A percentile compares a stretch with the other conserved stretches of the same genome.
phyloP scores from a whole-genome alignment of 92 coral and sea anemone species.

The Desmophyllum pertusum region DNA sequence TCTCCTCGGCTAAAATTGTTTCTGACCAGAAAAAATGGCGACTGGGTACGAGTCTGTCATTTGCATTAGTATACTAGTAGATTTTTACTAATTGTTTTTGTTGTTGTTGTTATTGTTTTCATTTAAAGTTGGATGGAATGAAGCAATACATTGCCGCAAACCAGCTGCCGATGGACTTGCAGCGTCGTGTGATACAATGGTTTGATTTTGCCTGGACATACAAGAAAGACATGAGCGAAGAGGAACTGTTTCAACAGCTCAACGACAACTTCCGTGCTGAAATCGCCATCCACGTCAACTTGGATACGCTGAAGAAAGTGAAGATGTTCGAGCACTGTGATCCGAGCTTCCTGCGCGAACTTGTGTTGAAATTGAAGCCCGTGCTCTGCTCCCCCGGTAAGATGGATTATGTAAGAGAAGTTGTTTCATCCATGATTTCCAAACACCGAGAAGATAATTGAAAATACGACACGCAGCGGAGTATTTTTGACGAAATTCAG shows the following conservation, averaged over 20 bases:
- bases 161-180: slow-evolving; percentile 84
- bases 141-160: slow-evolving; percentile 82
- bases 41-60: too few relatives aligned
- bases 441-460: too few relatives aligned
- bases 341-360: slow-evolving; percentile 90
- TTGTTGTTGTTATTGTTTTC: not conserved
- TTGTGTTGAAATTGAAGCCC: slow-evolving; percentile 78
- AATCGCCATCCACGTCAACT: slow-evolving; percentile 91
- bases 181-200: slow-evolving; percentile 90
- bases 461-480: too few relatives aligned
- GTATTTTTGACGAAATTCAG: too few relatives aligned
- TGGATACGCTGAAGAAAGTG: slow-evolving; percentile 89
- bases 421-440: too few relatives aligned
- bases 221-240: slow-evolving; percentile 84
- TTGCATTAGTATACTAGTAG: too few relatives aligned
- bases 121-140: slow-evolving; percentile 77
- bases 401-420: not conserved
- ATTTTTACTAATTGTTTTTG: too few relatives aligned
- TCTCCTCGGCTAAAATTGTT: too few relatives aligned
- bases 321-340: slow-evolving; percentile 95
- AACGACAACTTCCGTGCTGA: slow-evolving; percentile 93
- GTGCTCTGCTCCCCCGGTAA: slow-evolving; percentile 89
- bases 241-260: slow-evolving; percentile 79
- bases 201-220: slow-evolving; percentile 93
- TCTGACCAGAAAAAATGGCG: too few relatives aligned